phyloP scores from a whole-genome alignment of 2,888 invertebrate species.

The Synanthedon myopaeformis region DNA sequence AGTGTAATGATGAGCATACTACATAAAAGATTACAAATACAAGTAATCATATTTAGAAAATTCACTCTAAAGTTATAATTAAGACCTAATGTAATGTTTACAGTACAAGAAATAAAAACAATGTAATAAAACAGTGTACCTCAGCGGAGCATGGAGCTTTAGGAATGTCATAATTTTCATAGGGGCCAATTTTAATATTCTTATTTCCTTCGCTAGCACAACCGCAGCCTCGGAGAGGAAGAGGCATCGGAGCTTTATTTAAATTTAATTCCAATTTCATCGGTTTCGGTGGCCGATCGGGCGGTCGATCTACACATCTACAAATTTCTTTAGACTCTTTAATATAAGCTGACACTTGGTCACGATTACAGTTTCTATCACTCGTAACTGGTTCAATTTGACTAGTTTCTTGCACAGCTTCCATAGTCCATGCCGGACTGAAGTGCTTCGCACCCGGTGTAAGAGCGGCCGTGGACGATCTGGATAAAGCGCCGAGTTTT shows the following conservation, averaged over 20 bases:
- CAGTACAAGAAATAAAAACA: no score
- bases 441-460: constrained; percentile 62
- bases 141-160: constrained; percentile 62
- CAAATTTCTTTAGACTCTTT: constrained; percentile 32
- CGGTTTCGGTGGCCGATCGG: constrained; percentile 74
- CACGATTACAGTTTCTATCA: constrained; percentile 9
- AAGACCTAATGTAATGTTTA: no score
- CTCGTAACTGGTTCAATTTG: constrained; percentile 10
- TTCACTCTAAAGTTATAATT: no score
- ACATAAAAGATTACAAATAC: no score
- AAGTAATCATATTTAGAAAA: no score
- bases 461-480: constrained; percentile 72
- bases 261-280: constrained; percentile 28
- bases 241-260: constrained; percentile 58
- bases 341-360: constrained; percentile 10
- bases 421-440: constrained; percentile 72
- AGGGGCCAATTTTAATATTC: constrained; percentile 62
- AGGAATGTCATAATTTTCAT: constrained; percentile 85
- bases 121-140: constrained; percentile 34
- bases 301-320: constrained; percentile 40
- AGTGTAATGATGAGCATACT: no score
- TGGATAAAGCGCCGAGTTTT: constrained; percentile 79
- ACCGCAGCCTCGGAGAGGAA: constrained; percentile 7
- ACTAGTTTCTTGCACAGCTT: constrained; percentile 34
- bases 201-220: constrained; percentile 25